A percentile compares a stretch with the other conserved stretches of the same genome.
Conservation (phyloP, 2,113 vertebrate species). For the Ochotona princeps region DNA sequence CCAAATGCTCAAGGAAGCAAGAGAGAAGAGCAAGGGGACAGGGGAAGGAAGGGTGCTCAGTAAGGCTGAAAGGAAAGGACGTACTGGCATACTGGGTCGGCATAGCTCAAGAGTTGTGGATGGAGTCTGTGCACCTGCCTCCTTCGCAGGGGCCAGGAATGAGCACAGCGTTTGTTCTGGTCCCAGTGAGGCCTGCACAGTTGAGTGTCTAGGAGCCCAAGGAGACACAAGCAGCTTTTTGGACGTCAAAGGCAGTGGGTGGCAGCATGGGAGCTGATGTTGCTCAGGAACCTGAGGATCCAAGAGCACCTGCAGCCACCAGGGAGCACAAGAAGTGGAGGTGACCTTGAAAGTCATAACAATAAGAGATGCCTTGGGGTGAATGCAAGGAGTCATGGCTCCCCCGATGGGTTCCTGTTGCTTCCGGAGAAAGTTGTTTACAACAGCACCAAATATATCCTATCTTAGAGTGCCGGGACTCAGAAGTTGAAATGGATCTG, state of each 20-base stretch:
- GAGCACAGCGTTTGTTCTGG: neutral
- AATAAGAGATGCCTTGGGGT: neutral
- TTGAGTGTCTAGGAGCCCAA: neutral
- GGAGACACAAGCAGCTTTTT: neutral
- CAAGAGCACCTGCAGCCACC: too few species aligned
- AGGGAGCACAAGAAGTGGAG: neutral
- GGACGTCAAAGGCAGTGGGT: neutral
- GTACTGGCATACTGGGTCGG: too few species aligned
- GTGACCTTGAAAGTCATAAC: fast-evolving
- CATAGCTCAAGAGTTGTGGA: fast-evolving
- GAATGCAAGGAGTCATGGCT: too few species aligned
- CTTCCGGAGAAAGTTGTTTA: neutral
- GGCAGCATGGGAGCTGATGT: fast-evolving
- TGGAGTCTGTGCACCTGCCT: neutral
- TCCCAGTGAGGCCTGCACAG: fast-evolving
- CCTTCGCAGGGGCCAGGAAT: neutral
- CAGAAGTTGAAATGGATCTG: neutral
- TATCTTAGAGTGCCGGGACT: neutral
- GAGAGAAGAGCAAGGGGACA: neutral
- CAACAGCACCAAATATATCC: neutral
- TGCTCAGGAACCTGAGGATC: neutral
- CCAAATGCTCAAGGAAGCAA: neutral
- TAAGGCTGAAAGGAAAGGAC: too few species aligned
- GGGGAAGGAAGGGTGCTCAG: too few species aligned
- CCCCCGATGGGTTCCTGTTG: neutral